A percentile compares a stretch with the other conserved stretches of the same genome.
These are phyloP conservation scores for Engystomops pustulosus DNA, from an alignment of 2,113 vertebrate genomes.

Conservation along the genomic window DNA sequence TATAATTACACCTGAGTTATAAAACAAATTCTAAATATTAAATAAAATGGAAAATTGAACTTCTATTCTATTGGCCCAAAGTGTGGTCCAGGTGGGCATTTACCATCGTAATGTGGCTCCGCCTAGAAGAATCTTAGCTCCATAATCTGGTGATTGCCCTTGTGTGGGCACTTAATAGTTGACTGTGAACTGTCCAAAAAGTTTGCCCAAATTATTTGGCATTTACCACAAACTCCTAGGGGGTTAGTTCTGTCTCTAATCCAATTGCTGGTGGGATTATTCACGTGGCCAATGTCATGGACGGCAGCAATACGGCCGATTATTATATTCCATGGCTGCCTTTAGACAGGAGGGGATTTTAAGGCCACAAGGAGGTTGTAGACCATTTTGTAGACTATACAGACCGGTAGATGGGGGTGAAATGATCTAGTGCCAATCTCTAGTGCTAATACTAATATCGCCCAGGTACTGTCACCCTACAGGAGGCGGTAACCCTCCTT, in stretches of 20 bases:
- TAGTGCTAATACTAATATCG: neutral
- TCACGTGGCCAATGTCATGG: too few species aligned
- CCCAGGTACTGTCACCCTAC: slow-evolving; percentile 58
- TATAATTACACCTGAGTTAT: slow-evolving; percentile 84
- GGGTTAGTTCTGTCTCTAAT: too few species aligned
- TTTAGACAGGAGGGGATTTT: neutral
- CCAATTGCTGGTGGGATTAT: too few species aligned
- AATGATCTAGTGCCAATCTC: neutral
- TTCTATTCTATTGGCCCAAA: slow-evolving; percentile 65
- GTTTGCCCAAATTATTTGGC: too few species aligned
- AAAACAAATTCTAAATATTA: slow-evolving; percentile 60
- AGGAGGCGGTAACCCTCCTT: slow-evolving; percentile 63
- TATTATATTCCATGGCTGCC: too few species aligned
- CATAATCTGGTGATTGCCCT: neutral
- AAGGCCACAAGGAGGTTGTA: neutral
- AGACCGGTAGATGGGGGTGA: neutral
- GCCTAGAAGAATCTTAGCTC: neutral
- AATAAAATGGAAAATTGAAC: slow-evolving; percentile 67
- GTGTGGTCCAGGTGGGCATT: neutral
- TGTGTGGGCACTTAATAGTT: neutral
- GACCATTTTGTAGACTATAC: neutral
- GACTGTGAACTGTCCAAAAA: too few species aligned
- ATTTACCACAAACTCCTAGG: too few species aligned
- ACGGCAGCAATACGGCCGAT: too few species aligned
- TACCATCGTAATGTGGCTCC: neutral